phyloP scores from a whole-genome alignment of 2,113 vertebrate genomes.

The Rafetus swinhoei region DNA sequence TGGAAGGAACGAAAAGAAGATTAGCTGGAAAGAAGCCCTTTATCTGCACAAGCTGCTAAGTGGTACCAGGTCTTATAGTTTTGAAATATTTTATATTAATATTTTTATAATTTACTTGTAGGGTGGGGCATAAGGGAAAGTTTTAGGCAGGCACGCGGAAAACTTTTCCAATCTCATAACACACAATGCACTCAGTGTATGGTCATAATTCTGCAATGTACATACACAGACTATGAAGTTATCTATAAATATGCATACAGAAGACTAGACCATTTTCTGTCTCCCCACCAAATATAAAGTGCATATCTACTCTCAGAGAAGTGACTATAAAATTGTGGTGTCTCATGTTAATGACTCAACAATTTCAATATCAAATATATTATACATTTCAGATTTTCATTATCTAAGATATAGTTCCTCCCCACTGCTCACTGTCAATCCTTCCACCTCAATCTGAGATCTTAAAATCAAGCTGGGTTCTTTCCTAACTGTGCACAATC shows the following conservation, averaged over 20 bases:
- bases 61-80: neutral
- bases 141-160: neutral
- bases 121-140: neutral
- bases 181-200: neutral
- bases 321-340: neutral
- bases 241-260: neutral
- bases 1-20: neutral
- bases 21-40: neutral
- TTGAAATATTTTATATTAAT: neutral
- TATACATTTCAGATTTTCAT: neutral
- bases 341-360: neutral
- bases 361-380: neutral
- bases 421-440: neutral
- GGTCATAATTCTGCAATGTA: neutral
- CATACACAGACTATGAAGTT: neutral
- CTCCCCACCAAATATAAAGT: neutral
- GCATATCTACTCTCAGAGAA: neutral
- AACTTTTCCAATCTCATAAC: neutral
- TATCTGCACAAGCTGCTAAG: neutral
- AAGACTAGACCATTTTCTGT: neutral
- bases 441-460: neutral
- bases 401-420: accelerated
- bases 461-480: neutral
- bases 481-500: neutral
- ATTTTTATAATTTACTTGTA: neutral